Conservation (phyloP, 2,888 invertebrate genomes). For the Drosophila planitibia region DNA sequence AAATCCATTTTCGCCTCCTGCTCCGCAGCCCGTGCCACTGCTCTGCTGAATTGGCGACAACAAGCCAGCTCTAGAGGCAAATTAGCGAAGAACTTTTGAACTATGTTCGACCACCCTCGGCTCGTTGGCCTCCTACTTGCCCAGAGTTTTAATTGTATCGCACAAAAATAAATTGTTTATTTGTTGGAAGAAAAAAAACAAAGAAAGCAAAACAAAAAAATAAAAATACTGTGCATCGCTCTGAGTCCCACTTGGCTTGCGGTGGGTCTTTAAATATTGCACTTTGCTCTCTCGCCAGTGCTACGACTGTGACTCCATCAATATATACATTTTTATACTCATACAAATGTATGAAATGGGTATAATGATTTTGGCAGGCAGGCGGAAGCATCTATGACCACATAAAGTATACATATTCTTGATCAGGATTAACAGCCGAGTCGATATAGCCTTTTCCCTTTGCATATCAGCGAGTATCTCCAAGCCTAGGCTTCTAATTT, state of each 20-base stretch:
- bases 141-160: conserved; percentile 44
- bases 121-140: conserved; percentile 69
- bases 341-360: not conserved
- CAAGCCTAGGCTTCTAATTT: not conserved
- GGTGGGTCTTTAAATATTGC: conserved; percentile 53
- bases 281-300: conserved; percentile 26
- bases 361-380: not conserved
- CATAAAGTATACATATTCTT: not conserved
- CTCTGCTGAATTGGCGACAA: conserved; percentile 38
- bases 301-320: not conserved
- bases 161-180: conserved; percentile 68
- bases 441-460: not conserved
- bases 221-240: conserved; percentile 21
- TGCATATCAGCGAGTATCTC: not conserved
- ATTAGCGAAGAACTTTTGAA: conserved; percentile 59
- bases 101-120: conserved; percentile 59
- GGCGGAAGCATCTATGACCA: not conserved
- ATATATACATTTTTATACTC: not conserved
- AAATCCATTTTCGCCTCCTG: conserved; percentile 37
- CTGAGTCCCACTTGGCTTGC: conserved; percentile 32
- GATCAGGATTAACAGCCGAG: not conserved
- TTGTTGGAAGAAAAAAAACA: conserved; percentile 47
- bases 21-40: not conserved
- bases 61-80: conserved; percentile 37
- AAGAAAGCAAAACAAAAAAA: conserved; percentile 51